phyloP scores from a whole-genome alignment of 2,113 vertebrate species.

The Sander vitreus region DNA sequence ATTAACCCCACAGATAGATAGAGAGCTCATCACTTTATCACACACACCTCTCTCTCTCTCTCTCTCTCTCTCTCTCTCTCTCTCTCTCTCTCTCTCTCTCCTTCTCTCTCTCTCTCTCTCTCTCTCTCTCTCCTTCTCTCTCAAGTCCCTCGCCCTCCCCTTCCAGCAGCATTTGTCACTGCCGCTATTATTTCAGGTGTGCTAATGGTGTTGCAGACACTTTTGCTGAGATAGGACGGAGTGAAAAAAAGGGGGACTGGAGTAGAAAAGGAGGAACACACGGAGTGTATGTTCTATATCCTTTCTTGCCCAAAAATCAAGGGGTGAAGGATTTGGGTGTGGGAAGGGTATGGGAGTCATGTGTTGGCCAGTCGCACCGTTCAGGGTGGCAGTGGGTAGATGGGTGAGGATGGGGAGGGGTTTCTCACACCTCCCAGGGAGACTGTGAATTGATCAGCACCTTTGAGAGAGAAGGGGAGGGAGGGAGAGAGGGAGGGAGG shows the following conservation, averaged over 20 bases:
- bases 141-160: constrained; percentile 29
- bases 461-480: constrained; percentile 71
- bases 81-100: constrained; percentile 1
- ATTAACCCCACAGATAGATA: constrained; percentile 63
- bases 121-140: neutral
- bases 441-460: constrained; percentile 89
- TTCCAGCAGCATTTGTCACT: constrained; percentile 78
- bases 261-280: neutral
- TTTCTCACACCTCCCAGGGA: constrained; percentile 81
- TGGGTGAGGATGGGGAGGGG: constrained; percentile 50
- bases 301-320: neutral
- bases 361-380: constrained; percentile 58
- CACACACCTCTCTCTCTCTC: constrained; percentile 40
- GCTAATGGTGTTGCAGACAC: constrained; percentile 83
- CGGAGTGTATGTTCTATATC: too few species aligned
- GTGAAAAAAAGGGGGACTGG: constrained; percentile 33
- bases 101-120: too few species aligned
- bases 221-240: constrained; percentile 62
- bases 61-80: constrained; percentile 1
- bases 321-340: constrained; percentile 43
- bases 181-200: constrained; percentile 87
- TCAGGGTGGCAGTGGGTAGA: constrained; percentile 44
- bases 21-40: constrained; percentile 53
- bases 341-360: constrained; percentile 47
- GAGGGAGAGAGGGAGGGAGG: constrained; percentile 52